phyloP scores from a whole-genome alignment of 2,888 invertebrate genomes.

The Chydorus sphaericus region DNA sequence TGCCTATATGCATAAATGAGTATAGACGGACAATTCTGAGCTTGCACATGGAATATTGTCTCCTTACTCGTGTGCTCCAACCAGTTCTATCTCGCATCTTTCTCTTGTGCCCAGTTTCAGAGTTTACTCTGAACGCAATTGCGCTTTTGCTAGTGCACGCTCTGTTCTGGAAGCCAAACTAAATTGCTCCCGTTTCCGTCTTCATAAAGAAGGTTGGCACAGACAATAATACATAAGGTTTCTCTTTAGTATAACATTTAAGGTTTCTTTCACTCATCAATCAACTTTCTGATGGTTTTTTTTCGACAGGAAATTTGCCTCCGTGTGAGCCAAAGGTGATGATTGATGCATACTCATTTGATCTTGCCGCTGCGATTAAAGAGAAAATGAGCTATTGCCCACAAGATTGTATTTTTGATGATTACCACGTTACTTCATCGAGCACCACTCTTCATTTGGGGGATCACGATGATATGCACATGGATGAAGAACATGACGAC shows the following conservation, averaged over 20 bases:
- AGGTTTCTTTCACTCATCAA: too few species aligned
- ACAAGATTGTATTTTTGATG: slow-evolving; percentile 10
- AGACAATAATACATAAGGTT: too few species aligned
- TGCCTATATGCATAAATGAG: not conserved
- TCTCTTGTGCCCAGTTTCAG: not conserved
- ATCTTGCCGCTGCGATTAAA: not conserved
- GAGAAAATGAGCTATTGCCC: not conserved
- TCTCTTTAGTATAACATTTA: too few species aligned
- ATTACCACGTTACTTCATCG: slow-evolving; percentile 4
- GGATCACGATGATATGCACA: slow-evolving; percentile 11
- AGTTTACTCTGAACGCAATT: slow-evolving; percentile 5
- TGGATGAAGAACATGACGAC: slow-evolving; percentile 15
- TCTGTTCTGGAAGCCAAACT: not conserved
- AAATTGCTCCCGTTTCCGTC: not conserved
- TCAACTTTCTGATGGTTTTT: too few species aligned
- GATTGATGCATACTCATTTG: not conserved
- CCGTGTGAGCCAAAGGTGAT: not conserved
- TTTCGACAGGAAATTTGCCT: not conserved
- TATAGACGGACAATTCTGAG: slow-evolving; percentile 9
- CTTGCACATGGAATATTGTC: not conserved
- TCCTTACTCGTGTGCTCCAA: not conserved
- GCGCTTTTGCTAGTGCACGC: not conserved
- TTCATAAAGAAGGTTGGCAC: not conserved
- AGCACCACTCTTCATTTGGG: not conserved
- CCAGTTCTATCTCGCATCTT: not conserved